Conservation (phyloP, 2,797 vertebrate genomes). For the Nannoperca australis region DNA sequence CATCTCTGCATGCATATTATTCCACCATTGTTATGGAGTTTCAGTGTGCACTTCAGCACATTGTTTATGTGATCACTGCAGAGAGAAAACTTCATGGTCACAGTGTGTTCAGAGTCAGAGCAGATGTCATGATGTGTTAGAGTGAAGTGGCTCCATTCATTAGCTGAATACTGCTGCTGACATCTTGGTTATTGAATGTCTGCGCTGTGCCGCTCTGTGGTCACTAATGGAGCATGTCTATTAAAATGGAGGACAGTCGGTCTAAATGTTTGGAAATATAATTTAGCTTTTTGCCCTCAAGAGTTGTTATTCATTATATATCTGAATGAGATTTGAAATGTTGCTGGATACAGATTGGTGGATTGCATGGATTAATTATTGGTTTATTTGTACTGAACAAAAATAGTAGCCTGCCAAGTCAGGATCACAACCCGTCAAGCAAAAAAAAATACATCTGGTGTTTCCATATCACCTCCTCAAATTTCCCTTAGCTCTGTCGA, state of each 20-base stretch:
- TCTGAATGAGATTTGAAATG: not conserved
- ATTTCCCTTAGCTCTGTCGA: constrained; percentile 16
- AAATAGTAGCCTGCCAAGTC: constrained; percentile 24
- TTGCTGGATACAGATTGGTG: not conserved
- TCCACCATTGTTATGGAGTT: constrained; percentile 19
- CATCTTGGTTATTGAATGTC: constrained; percentile 45
- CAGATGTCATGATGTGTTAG: constrained; percentile 16
- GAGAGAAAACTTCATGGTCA: not conserved
- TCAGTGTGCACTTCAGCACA: not conserved
- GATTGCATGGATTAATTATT: constrained; percentile 20
- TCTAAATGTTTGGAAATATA: not conserved
- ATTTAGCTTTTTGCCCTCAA: not conserved
- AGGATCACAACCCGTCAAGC: constrained; percentile 29
- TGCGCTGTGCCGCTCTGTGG: constrained; percentile 23
- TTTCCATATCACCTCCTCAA: constrained; percentile 32
- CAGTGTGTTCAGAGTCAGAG: constrained; percentile 3
- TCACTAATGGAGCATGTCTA: constrained; percentile 44
- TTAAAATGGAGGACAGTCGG: constrained; percentile 25
- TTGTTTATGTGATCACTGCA: not conserved
- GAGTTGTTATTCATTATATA: constrained; percentile 18
- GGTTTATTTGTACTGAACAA: constrained; percentile 34
- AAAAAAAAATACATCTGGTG: constrained; percentile 44
- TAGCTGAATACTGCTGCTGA: constrained; percentile 19
- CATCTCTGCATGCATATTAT: constrained; percentile 47
- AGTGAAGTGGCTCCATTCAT: constrained; percentile 15